Base-by-base conservation (phyloP, 2,888 invertebrate genomes). In the Sipha maydis region DNA sequence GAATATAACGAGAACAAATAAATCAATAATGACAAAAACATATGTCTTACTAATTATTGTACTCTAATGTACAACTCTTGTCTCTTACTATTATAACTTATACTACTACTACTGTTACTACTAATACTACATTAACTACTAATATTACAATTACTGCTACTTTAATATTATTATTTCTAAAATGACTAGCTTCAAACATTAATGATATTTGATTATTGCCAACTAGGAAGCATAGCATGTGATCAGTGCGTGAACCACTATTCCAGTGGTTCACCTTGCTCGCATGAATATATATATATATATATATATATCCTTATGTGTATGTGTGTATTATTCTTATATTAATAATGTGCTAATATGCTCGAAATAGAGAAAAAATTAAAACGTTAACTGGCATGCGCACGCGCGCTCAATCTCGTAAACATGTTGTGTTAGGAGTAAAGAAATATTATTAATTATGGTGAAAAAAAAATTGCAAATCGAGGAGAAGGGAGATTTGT, bases 191-290 rank as follows among this genome's bases (percentile, higher is more conserved):
- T 79, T 1, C 34, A n/a, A n/a, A n/a, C 28, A 9, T 79, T 25
- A 56, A 56, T 61, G 34, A 17, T 79, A 17, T 31, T 17, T n/a
- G n/a, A 14, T 14, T 48, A 11, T 48, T 48, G 48, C 34, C 71
- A 28, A 71, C 28, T 28, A 28, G 17, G 28, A 71, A 71, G 17
- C 9, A 69, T 28, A n/a, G 8, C 17, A 28, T 11, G 34, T 31
- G 75, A 14, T 75, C 61, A 11, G 38, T 75, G 17, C 19, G 3
- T 38, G 75, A 71, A 38, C 11, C 21, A 28, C n/a, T 71, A 75
- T 67, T 61, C 61, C 61, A 88, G 75, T 67, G n/a, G 88, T 88
- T 88, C 48, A 82, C 88, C 88, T 88, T 79, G 71, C 14, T 48
- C 34, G 25, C 41, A 17, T 17, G 8, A 31, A 56, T 77, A 73